Base-by-base conservation (phyloP, 2,113 vertebrate genomes). In the Rhineura floridana region DNA sequence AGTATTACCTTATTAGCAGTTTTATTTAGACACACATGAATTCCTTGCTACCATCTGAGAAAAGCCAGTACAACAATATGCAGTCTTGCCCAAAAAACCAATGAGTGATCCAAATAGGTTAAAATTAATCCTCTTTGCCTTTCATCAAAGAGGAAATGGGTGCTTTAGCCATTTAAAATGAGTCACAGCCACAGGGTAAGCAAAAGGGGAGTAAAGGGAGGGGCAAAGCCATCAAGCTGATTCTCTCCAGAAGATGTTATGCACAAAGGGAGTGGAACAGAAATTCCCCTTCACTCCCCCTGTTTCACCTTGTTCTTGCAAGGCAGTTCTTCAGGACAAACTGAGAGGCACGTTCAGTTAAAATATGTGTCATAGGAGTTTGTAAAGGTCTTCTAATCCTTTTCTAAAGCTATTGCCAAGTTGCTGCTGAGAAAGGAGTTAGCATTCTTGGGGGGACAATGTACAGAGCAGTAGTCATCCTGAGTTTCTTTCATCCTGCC, bases 121-220 rank as follows among this genome's bases (percentile, higher is more conserved):
- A 73, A 87, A 83, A 83, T n/a, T 83, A 77, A 88, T 88, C 80
- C 80, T 73, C 65, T 67, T 78, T 77, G 46, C 36, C 59, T 2
- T 52, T 33, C 44, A 59, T 30, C 48, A 75, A 90, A 82, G 70
- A 77, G 88, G 70, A 86, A 77, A 69, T 81, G 48, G 44, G 28
- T 82, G 59, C 6, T n/a, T 78, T 78, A 65, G 39, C 75, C 55
- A 42, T 28, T 48, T 80, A 72, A 36, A 62, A 63, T 87, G 73
- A 83, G 81, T 87, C 85, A 87, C 52, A 67, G 13, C 33, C 48
- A 52, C 9, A 88, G 30, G 30, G 36, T 76, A 70, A 84, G 55
- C 59, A 70, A 77, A 46, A 69, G 63, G 8, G 19, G 63, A 72
- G 25, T 8, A 67, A 52, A 88, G 72, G 80, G 52, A 67, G 72